These are phyloP conservation scores for Anastatus disparis DNA, from an alignment of 1,140 invertebrate species.

Conservation along the genomic window DNA sequence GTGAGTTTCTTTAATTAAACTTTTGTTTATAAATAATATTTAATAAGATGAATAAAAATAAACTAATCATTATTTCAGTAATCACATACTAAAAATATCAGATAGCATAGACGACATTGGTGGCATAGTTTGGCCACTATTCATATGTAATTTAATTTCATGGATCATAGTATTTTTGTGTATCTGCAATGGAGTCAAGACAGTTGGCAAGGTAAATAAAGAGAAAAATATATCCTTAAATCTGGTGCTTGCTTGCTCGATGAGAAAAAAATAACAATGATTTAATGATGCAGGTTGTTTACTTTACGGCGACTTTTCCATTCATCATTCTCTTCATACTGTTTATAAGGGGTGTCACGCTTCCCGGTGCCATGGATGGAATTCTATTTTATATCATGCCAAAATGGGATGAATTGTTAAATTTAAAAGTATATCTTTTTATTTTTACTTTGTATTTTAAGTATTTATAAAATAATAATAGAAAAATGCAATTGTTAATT, in stretches of 20 bases:
- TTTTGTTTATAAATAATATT: too few species aligned
- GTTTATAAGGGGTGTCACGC: constrained; percentile 78
- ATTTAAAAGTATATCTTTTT: constrained; percentile 69
- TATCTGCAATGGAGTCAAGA: constrained; percentile 83
- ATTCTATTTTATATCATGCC: constrained; percentile 86
- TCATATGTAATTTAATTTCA: constrained; percentile 74
- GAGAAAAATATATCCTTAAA: background rate
- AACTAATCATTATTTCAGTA: constrained; percentile 64
- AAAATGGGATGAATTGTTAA: constrained; percentile 78
- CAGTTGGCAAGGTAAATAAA: constrained; percentile 72
- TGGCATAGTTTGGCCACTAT: constrained; percentile 77
- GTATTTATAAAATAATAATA: too few species aligned
- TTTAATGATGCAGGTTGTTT: constrained; percentile 74
- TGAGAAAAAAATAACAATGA: constrained; percentile 4
- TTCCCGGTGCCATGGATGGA: constrained; percentile 81
- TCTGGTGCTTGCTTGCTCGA: background rate
- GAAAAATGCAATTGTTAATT: too few species aligned
- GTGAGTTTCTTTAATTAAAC: constrained; percentile 68
- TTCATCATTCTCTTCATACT: constrained; percentile 82
- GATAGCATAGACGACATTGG: constrained; percentile 75
- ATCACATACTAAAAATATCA: constrained; percentile 76
- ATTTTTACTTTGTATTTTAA: background rate
- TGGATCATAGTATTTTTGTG: constrained; percentile 85
- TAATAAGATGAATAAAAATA: too few species aligned
- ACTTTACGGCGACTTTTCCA: constrained; percentile 88